These are phyloP conservation scores for Dicranocentrus wangi DNA, from an alignment of 2,888 invertebrate genomes.

Conservation along the genomic window DNA sequence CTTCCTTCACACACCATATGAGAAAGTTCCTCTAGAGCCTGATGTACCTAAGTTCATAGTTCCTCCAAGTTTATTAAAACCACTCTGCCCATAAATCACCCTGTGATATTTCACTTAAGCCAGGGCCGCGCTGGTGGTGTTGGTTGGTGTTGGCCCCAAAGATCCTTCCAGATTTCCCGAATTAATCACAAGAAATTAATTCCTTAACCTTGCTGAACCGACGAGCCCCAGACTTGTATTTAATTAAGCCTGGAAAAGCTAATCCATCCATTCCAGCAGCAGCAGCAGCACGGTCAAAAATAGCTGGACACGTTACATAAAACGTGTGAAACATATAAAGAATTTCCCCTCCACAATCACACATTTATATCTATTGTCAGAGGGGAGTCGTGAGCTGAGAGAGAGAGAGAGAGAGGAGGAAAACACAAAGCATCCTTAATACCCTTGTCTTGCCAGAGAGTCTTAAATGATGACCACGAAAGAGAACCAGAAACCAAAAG, in stretches of 20 bases:
- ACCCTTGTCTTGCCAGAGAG: slow-evolving; percentile 34
- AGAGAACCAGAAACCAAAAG: no score
- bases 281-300: no score
- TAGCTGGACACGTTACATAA: slow-evolving; percentile 2
- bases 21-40: no score
- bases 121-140: background rate
- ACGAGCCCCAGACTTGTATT: slow-evolving; percentile 28
- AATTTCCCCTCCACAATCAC: background rate
- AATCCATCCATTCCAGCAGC: no score
- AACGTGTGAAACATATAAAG: slow-evolving; percentile 9
- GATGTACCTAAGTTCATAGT: no score
- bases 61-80: no score
- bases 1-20: no score
- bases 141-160: no score
- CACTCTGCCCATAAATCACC: no score
- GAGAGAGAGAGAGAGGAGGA: slow-evolving; percentile 14
- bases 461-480: no score
- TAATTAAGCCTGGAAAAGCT: slow-evolving; percentile 44
- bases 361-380: slow-evolving; percentile 25
- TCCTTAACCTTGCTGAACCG: slow-evolving; percentile 29
- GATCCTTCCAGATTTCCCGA: background rate
- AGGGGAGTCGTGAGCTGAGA: slow-evolving; percentile 34
- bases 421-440: slow-evolving; percentile 44
- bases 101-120: slow-evolving; percentile 23
- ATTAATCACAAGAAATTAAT: slow-evolving; percentile 48